phyloP scores from a whole-genome alignment of 2,797 vertebrate genomes.

The Helarctos malayanus region DNA sequence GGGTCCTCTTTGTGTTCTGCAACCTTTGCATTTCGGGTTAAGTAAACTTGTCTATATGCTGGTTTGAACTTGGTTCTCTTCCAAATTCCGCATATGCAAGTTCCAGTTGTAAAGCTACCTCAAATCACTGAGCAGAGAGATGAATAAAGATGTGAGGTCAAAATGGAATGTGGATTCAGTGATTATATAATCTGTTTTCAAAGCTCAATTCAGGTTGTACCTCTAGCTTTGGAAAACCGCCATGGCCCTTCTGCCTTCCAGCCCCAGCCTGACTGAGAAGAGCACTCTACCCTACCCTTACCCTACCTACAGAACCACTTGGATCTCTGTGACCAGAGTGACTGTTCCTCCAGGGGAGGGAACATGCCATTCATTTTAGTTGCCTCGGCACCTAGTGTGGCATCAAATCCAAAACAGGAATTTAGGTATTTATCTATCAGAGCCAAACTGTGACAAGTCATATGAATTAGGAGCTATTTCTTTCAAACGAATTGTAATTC shows the following conservation, averaged over 20 bases:
- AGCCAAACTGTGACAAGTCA: neutral
- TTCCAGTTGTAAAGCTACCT: neutral
- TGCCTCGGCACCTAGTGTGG: neutral
- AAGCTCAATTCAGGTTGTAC: neutral
- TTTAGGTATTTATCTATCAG: neutral
- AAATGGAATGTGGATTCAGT: neutral
- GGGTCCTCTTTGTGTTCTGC: neutral
- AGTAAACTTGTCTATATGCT: neutral
- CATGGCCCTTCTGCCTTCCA: neutral
- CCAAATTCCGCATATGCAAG: neutral
- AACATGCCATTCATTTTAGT: neutral
- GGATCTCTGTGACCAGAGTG: neutral
- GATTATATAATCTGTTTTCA: neutral
- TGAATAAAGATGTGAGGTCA: neutral
- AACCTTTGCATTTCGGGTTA: neutral
- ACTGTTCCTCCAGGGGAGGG: neutral
- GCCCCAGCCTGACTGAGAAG: neutral
- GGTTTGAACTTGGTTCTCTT: neutral
- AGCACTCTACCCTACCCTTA: neutral
- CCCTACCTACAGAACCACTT: neutral
- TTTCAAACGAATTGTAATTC: neutral
- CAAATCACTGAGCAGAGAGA: neutral
- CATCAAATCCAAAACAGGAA: neutral
- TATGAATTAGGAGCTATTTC: neutral
- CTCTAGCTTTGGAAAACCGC: neutral